These are phyloP conservation scores for Odontesthes bonariensis DNA, from an alignment of 2,113 vertebrate genomes.

Conservation along the genomic window DNA sequence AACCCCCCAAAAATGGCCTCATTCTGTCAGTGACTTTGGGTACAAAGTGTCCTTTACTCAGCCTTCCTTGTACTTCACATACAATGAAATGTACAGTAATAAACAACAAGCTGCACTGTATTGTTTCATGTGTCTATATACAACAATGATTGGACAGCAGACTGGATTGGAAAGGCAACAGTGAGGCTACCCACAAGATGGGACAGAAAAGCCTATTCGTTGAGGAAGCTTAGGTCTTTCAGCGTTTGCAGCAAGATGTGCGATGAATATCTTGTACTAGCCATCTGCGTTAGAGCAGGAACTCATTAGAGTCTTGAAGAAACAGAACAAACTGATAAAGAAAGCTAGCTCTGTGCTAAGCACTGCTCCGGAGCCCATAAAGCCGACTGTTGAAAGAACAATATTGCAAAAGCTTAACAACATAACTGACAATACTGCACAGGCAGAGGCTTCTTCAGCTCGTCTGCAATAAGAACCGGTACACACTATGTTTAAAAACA, in stretches of 20 bases:
- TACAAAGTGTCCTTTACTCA: neutral
- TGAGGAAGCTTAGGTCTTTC: neutral
- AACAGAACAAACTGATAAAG: too few relatives aligned
- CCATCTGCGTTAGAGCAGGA: neutral
- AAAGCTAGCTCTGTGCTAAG: too few relatives aligned
- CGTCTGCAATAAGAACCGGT: too few relatives aligned
- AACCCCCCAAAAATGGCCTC: neutral
- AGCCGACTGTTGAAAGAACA: too few relatives aligned
- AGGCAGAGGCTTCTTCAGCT: too few relatives aligned
- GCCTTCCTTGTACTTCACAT: neutral
- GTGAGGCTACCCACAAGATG: neutral
- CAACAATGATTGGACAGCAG: conserved; percentile 25
- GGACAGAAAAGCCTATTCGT: neutral
- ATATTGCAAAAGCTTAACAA: too few relatives aligned
- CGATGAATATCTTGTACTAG: neutral
- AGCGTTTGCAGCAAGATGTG: neutral
- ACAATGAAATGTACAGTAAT: neutral
- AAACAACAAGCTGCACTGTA: neutral
- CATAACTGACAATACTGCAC: too few relatives aligned
- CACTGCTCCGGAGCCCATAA: too few relatives aligned
- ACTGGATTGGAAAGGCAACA: neutral
- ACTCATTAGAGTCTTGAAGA: too few relatives aligned
- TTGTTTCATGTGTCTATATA: neutral
- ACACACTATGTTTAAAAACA: too few relatives aligned
- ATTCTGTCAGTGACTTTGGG: conserved; percentile 1